These are phyloP conservation scores for Zosterops hypoxanthus DNA, from an alignment of 2,113 vertebrate species.

Conservation along the genomic window DNA sequence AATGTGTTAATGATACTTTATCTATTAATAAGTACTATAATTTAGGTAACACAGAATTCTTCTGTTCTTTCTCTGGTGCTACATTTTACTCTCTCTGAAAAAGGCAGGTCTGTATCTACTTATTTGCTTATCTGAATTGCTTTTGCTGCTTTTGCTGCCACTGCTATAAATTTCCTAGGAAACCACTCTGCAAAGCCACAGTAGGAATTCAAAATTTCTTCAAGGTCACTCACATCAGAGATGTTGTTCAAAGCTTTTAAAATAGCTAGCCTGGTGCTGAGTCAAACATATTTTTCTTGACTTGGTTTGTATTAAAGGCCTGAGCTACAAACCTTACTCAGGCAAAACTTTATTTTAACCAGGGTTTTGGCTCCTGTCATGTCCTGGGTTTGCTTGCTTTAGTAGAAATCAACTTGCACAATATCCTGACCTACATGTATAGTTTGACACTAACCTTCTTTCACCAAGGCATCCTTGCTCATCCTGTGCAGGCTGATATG, in stretches of 20 bases:
- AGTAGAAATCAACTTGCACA: neutral
- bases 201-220: slow-evolving; percentile 31
- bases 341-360: neutral
- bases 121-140: slow-evolving; percentile 34
- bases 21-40: neutral
- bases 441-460: neutral
- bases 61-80: neutral
- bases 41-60: neutral
- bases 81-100: neutral
- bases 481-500: neutral
- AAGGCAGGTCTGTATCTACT: neutral
- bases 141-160: slow-evolving; percentile 3
- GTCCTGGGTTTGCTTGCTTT: neutral
- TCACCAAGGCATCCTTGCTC: neutral
- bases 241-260: slow-evolving; percentile 39
- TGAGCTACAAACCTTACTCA: neutral
- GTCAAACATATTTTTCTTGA: slow-evolving; percentile 23
- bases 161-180: slow-evolving; percentile 40
- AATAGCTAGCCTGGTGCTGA: slow-evolving; percentile 29
- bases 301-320: neutral
- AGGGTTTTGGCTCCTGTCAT: neutral
- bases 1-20: neutral
- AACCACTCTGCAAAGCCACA: neutral
- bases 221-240: slow-evolving; percentile 36
- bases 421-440: neutral